Percentiles rank a stretch among this genome's conserved stretches.
These are phyloP conservation scores for Folsomia manolachei DNA, from an alignment of 2,888 invertebrate genomes.

Conservation along the genomic window DNA sequence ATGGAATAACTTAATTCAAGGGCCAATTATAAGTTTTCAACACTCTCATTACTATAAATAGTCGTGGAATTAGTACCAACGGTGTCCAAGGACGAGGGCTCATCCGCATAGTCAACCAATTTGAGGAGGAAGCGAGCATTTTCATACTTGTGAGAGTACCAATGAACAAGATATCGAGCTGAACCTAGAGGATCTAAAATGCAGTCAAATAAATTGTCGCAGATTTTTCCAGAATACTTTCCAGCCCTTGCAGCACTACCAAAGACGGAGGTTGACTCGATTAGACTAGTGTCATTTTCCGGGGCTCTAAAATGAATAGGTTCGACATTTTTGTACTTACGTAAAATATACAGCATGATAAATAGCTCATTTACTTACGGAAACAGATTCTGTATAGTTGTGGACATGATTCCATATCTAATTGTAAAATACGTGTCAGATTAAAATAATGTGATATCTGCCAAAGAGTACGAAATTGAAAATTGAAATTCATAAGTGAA, in stretches of 20 bases:
- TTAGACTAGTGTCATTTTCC: conserved; percentile 11
- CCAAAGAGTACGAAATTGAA: too few relatives aligned
- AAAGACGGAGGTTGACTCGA: conserved; percentile 9
- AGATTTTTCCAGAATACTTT: conserved; percentile 30
- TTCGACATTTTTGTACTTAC: too few relatives aligned
- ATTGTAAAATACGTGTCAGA: too few relatives aligned
- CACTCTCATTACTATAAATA: too few relatives aligned
- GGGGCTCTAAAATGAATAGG: conserved; percentile 23
- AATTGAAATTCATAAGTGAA: too few relatives aligned
- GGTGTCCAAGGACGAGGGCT: too few relatives aligned
- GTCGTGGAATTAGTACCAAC: too few relatives aligned
- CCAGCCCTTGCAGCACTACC: conserved; percentile 36
- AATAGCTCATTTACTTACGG: conserved; percentile 27
- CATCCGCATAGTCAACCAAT: background rate
- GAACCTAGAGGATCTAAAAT: conserved; percentile 41
- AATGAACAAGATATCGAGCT: conserved; percentile 37
- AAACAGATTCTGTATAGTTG: conserved; percentile 28
- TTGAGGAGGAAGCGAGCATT: background rate
- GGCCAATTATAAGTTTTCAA: too few relatives aligned
- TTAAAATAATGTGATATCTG: too few relatives aligned
- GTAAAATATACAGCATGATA: background rate
- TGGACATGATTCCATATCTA: conserved; percentile 30
- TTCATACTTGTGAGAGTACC: conserved; percentile 25
- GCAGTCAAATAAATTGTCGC: conserved; percentile 37
- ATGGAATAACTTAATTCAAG: too few relatives aligned